phyloP scores from a whole-genome alignment of 2,888 invertebrate genomes.

The Platycnemis pennipes region DNA sequence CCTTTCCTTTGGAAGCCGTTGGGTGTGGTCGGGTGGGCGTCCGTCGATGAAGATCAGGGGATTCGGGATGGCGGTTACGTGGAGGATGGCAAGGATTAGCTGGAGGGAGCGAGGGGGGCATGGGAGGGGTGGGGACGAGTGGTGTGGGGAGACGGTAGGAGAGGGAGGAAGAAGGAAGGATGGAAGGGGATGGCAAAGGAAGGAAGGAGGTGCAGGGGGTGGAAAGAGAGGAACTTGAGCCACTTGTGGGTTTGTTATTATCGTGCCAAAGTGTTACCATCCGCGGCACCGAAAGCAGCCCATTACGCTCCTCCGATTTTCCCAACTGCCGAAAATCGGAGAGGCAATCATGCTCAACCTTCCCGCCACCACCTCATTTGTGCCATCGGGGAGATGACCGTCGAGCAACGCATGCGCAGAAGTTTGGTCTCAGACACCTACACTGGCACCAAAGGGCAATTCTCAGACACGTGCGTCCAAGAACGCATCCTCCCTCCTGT shows the following conservation, averaged over 20 bases:
- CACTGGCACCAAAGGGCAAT: background rate
- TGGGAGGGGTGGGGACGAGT: background rate
- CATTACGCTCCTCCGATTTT: background rate
- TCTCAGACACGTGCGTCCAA: background rate
- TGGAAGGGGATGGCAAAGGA: background rate
- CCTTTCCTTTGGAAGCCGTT: constrained; percentile 49
- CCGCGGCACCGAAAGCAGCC: background rate
- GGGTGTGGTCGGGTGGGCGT: constrained; percentile 66
- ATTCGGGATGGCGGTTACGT: background rate
- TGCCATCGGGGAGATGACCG: background rate
- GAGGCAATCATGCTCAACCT: background rate
- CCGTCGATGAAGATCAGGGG: constrained; percentile 46
- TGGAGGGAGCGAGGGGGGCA: background rate
- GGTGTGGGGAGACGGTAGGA: background rate
- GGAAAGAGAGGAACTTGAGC: background rate
- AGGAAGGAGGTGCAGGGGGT: background rate
- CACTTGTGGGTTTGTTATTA: background rate
- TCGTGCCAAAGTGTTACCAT: background rate
- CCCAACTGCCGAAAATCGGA: background rate
- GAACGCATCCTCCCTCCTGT: background rate
- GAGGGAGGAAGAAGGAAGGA: background rate
- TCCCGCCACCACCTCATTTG: background rate
- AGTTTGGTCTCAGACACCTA: background rate
- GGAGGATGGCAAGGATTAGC: background rate
- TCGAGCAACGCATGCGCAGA: constrained; percentile 17